A percentile compares a stretch with the other conserved stretches of the same genome.
These are phyloP conservation scores for Ceuthmochares aereus DNA, from an alignment of 2,113 vertebrate species.

Conservation along the genomic window DNA sequence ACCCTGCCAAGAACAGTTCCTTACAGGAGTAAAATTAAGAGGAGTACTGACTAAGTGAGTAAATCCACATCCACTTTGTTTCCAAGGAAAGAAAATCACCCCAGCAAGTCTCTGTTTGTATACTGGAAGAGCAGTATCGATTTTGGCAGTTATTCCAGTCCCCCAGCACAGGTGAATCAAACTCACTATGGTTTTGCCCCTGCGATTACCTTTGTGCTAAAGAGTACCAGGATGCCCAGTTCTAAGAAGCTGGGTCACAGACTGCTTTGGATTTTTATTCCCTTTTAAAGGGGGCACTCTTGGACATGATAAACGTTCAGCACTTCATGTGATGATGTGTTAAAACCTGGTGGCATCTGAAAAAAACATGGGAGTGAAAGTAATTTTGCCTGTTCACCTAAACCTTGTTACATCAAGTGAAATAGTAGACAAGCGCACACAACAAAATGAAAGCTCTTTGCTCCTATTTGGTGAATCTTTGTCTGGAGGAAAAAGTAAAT, in stretches of 20 bases:
- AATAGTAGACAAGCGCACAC: not conserved
- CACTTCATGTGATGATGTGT: not conserved
- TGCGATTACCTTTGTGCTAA: not conserved
- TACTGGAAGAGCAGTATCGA: not conserved
- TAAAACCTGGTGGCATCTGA: not conserved
- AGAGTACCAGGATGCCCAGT: not conserved
- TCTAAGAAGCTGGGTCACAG: not conserved
- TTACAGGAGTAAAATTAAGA: not conserved
- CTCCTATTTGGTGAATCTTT: not conserved
- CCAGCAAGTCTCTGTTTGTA: not conserved
- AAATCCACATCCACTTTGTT: slow-evolving; percentile 1
- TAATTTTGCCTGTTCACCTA: not conserved
- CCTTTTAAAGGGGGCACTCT: not conserved
- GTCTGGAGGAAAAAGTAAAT: not conserved
- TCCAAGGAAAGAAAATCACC: not conserved
- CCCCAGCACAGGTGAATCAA: not conserved
- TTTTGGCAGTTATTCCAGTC: not conserved
- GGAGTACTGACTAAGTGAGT: not conserved
- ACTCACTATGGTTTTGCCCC: not conserved
- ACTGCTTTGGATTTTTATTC: not conserved
- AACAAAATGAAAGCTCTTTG: not conserved
- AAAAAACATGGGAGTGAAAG: not conserved
- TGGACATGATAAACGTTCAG: not conserved
- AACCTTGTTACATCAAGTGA: not conserved
- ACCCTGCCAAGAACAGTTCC: not conserved